phyloP scores from a whole-genome alignment of 37 sponge, comb jelly and placozoan genomes.

The Haliclona indistincta region DNA sequence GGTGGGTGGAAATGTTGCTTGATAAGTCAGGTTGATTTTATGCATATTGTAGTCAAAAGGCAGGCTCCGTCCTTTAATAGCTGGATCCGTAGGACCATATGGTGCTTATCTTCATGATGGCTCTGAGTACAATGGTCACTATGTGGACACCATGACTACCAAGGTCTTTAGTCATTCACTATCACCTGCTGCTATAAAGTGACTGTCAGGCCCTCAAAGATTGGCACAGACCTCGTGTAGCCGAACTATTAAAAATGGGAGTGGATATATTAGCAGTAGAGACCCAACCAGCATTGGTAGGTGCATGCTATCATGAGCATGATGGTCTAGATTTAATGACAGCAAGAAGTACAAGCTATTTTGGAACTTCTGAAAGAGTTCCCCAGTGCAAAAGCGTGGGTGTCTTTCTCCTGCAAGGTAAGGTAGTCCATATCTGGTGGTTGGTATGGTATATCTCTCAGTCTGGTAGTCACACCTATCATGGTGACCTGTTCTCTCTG shows the following conservation, averaged over 20 bases:
- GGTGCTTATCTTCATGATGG: constrained; percentile 81
- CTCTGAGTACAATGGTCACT: constrained; percentile 82
- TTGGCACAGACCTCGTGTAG: constrained; percentile 73
- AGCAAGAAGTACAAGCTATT: constrained; percentile 59
- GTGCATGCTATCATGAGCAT: neutral
- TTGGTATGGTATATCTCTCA: neutral
- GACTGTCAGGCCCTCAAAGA: constrained; percentile 21
- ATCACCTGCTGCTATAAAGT: neutral
- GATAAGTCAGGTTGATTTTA: neutral
- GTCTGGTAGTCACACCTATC: constrained; percentile 61
- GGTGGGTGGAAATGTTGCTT: neutral
- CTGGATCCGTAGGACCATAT: constrained; percentile 93
- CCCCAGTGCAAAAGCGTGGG: constrained; percentile 66
- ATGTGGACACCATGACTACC: constrained; percentile 72
- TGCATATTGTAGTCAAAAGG: neutral
- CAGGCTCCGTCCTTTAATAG: constrained; percentile 50
- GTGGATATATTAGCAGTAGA: constrained; percentile 85
- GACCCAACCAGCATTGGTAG: constrained; percentile 68
- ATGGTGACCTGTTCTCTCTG: constrained; percentile 75
- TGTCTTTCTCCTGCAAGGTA: constrained; percentile 80
- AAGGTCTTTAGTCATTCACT: constrained; percentile 33
- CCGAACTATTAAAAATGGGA: constrained; percentile 33
- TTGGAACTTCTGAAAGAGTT: constrained; percentile 64
- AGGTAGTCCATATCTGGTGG: neutral
- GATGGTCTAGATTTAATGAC: neutral